Conservation (phyloP, 2,888 invertebrate genomes). For the Chymomyza procnemis region DNA sequence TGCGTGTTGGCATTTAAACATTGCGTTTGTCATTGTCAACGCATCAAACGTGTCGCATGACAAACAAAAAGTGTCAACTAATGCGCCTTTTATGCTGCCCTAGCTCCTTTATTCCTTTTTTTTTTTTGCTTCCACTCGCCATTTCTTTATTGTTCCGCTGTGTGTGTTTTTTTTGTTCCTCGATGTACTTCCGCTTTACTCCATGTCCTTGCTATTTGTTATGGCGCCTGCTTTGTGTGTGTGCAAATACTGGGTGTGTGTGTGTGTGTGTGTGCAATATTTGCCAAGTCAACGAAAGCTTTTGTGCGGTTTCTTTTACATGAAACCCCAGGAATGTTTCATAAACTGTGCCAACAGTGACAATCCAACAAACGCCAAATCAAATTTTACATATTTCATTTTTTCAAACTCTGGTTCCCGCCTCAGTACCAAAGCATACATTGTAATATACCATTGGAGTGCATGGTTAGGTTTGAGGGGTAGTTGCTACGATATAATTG, state of each 20-base stretch:
- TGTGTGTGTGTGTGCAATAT: neutral
- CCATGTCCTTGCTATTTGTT: neutral
- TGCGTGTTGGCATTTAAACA: slow-evolving; percentile 3
- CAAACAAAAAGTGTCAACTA: slow-evolving; percentile 20
- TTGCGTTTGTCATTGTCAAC: slow-evolving; percentile 2
- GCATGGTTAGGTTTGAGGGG: neutral
- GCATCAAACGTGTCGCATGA: slow-evolving; percentile 9
- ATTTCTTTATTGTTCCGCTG: slow-evolving; percentile 10
- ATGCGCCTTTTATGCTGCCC: slow-evolving; percentile 19
- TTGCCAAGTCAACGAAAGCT: slow-evolving; percentile 19
- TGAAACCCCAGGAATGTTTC: slow-evolving; percentile 11
- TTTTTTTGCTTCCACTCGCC: neutral
- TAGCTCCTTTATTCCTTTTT: neutral
- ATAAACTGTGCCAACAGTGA: slow-evolving; percentile 19
- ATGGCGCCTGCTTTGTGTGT: slow-evolving; percentile 2
- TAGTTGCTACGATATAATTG: neutral
- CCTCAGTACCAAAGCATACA: neutral
- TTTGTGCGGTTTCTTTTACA: slow-evolving; percentile 16
- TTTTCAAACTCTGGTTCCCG: neutral
- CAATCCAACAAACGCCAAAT: slow-evolving; percentile 1
- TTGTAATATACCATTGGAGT: neutral
- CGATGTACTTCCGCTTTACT: neutral
- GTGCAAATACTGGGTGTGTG: neutral
- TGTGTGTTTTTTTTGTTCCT: neutral
- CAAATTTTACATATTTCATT: neutral